phyloP scores from a whole-genome alignment of 2,113 vertebrate genomes.

The Oxyura jamaicensis region DNA sequence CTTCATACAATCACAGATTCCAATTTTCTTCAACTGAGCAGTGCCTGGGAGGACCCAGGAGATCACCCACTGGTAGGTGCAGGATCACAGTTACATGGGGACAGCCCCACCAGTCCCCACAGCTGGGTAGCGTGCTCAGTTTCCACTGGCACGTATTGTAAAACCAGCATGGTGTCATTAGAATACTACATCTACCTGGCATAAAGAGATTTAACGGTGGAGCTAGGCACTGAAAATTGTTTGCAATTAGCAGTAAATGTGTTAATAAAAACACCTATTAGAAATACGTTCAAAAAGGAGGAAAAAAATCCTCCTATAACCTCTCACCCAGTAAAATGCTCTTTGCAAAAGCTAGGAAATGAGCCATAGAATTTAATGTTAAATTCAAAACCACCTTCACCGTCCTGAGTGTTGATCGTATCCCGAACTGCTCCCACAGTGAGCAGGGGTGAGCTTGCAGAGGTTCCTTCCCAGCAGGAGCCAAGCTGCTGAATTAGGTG shows the following conservation, averaged over 20 bases:
- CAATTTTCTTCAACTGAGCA: neutral
- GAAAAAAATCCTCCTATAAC: accelerated
- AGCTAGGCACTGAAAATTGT: neutral
- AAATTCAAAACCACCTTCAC: neutral
- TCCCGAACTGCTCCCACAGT: neutral
- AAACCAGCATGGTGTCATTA: accelerated
- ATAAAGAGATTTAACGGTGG: neutral
- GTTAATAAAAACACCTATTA: neutral
- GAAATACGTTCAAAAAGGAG: neutral
- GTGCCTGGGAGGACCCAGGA: neutral
- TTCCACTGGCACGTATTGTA: neutral
- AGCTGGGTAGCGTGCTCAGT: neutral
- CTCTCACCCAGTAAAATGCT: neutral
- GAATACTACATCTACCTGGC: neutral
- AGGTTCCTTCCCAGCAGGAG: neutral
- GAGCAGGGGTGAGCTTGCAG: neutral
- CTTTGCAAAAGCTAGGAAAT: neutral
- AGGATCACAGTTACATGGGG: neutral
- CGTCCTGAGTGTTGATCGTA: neutral
- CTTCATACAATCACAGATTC: neutral
- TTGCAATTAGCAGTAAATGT: neutral
- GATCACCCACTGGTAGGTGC: no score
- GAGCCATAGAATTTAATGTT: neutral
- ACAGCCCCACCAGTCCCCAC: neutral
- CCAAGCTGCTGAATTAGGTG: no score